Evolutionary conservation across 2,113 vertebrate species (phyloP).

Genomic region (Chrysemys picta): DNA sequence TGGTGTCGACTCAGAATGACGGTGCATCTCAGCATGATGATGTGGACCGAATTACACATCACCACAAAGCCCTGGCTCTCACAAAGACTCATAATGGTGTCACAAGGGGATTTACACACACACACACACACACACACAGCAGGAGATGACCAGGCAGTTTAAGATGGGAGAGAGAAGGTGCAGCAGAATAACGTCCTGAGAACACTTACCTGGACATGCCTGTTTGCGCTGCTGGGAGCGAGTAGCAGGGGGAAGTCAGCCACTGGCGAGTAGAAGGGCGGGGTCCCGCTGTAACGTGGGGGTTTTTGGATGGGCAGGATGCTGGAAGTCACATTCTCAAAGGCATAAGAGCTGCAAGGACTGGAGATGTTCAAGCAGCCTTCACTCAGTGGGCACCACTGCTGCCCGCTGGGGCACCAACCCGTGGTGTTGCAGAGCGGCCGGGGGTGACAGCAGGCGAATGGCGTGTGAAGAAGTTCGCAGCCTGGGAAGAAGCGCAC

Average conservation of each 20-base stretch:
- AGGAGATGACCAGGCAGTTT: background rate
- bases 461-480: conserved; percentile 77
- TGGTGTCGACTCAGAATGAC: background rate
- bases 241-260: conserved; percentile 77
- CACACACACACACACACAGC: background rate
- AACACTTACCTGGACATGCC: conserved; percentile 74
- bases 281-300: conserved; percentile 66
- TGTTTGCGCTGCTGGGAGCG: conserved; percentile 52
- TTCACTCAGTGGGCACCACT: conserved; percentile 84
- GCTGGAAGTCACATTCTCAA: background rate
- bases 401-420: conserved; percentile 74
- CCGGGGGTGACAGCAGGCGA: conserved; percentile 77
- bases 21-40: background rate
- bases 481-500: conserved; percentile 72
- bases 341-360: conserved; percentile 80
- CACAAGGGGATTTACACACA: background rate
- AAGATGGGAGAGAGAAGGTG: background rate
- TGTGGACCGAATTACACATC: background rate
- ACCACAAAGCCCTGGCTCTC: background rate
- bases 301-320: conserved; percentile 61
- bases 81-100: background rate
- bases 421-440: conserved; percentile 84
- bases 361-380: conserved; percentile 71
- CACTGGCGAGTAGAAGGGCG: conserved; percentile 80
- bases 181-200: background rate